phyloP scores from a whole-genome alignment of 2,888 invertebrate species.

The Willowsia nigromaculata region DNA sequence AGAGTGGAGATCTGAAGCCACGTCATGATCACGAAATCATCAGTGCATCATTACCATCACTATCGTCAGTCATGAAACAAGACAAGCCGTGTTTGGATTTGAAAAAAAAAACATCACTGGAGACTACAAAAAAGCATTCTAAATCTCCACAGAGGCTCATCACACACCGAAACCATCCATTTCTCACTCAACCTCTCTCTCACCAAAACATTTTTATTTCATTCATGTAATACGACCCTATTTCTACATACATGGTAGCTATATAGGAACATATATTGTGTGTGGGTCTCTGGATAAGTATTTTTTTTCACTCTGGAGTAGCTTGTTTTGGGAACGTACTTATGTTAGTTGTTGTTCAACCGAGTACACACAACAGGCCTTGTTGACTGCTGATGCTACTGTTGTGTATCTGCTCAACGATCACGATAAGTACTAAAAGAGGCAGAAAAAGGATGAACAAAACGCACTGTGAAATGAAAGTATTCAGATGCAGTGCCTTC shows the following conservation, averaged over 20 bases:
- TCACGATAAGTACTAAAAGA: not conserved
- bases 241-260: not conserved
- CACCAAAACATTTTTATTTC: constrained; percentile 12
- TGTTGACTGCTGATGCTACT: not conserved
- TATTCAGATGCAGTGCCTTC: too few species aligned
- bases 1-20: constrained; percentile 5
- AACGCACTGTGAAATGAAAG: not conserved
- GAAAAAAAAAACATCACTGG: constrained; percentile 30
- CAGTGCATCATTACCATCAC: constrained; percentile 70
- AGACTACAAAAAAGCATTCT: constrained; percentile 43
- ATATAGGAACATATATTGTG: not conserved
- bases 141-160: constrained; percentile 66
- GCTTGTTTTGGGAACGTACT: not conserved
- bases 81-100: constrained; percentile 21
- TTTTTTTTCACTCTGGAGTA: not conserved
- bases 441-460: not conserved
- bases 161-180: constrained; percentile 55
- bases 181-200: constrained; percentile 12
- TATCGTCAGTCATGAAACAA: constrained; percentile 48
- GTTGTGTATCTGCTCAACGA: not conserved
- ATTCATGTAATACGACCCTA: not conserved
- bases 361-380: not conserved
- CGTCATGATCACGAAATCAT: constrained; percentile 70
- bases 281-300: not conserved
- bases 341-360: not conserved